Evolutionary conservation across 2,888 invertebrate genomes (phyloP).

Genomic region (Listrodromus nycthemerus): DNA sequence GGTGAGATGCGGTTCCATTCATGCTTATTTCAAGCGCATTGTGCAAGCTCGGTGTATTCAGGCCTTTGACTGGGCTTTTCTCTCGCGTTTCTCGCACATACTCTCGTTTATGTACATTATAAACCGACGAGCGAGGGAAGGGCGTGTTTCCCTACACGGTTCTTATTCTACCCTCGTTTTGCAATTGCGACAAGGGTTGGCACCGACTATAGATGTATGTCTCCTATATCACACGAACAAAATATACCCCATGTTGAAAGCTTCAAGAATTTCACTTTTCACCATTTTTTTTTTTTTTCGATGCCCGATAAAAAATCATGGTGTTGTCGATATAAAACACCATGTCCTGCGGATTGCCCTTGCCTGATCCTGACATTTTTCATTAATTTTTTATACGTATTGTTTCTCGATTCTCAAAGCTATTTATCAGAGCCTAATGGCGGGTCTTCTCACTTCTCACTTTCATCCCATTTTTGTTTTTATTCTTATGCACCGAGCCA

Average conservation of each 20-base stretch:
- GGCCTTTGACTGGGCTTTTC: constrained; percentile 79
- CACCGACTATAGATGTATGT: constrained; percentile 10
- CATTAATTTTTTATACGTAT: too few relatives aligned
- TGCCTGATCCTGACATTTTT: too few relatives aligned
- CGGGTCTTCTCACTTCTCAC: too few relatives aligned
- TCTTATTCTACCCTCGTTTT: constrained; percentile 30
- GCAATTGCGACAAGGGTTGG: constrained; percentile 30
- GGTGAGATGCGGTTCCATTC: constrained; percentile 81
- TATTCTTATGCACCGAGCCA: too few relatives aligned
- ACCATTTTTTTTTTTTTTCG: constrained; percentile 9
- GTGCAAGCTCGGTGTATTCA: constrained; percentile 79
- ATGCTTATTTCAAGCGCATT: constrained; percentile 84
- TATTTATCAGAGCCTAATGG: too few relatives aligned
- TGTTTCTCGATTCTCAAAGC: too few relatives aligned
- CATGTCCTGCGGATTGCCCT: too few relatives aligned
- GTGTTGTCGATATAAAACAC: too few relatives aligned
- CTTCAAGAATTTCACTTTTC: neutral
- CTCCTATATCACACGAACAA: neutral
- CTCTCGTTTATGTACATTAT: constrained; percentile 54
- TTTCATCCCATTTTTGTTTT: too few relatives aligned
- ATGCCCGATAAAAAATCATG: constrained; percentile 1
- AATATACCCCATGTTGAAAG: neutral
- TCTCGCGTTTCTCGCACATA: constrained; percentile 72
- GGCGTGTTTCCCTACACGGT: constrained; percentile 40
- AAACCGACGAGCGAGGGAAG: constrained; percentile 64